These are phyloP conservation scores for Neotragus moschatus DNA, from an alignment of 2,113 vertebrate species.

Conservation along the genomic window DNA sequence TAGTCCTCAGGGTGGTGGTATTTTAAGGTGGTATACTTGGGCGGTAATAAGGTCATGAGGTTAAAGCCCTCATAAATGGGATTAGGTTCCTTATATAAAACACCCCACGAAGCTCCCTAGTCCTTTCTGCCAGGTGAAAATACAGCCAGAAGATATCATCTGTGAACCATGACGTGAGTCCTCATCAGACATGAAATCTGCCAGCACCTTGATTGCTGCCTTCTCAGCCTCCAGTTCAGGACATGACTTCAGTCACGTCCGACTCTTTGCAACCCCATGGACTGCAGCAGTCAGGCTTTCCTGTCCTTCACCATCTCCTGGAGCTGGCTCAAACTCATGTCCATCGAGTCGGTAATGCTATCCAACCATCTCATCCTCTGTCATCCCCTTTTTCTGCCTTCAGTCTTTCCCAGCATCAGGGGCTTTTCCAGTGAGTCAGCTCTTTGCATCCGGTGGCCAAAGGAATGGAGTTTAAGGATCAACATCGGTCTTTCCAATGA, in stretches of 20 bases:
- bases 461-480: not conserved
- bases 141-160: not conserved
- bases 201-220: too few species aligned
- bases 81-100: not conserved
- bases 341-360: not conserved
- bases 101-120: not conserved
- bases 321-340: not conserved
- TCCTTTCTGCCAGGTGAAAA: not conserved
- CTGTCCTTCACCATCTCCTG: not conserved
- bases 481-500: not conserved
- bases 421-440: not conserved
- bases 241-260: too few species aligned
- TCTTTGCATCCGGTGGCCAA: not conserved
- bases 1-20: not conserved
- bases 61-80: not conserved
- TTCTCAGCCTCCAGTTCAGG: not conserved
- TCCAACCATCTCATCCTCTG: not conserved
- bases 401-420: not conserved
- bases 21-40: not conserved
- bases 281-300: not conserved
- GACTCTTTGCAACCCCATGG: not conserved
- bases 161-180: not conserved
- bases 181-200: not conserved
- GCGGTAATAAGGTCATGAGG: not conserved
- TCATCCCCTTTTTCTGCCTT: not conserved